Evolutionary conservation across 2,113 vertebrate species (phyloP), one percentile per base, ranked within the genome.

Genomic region (Tragulus kanchil): DNA sequence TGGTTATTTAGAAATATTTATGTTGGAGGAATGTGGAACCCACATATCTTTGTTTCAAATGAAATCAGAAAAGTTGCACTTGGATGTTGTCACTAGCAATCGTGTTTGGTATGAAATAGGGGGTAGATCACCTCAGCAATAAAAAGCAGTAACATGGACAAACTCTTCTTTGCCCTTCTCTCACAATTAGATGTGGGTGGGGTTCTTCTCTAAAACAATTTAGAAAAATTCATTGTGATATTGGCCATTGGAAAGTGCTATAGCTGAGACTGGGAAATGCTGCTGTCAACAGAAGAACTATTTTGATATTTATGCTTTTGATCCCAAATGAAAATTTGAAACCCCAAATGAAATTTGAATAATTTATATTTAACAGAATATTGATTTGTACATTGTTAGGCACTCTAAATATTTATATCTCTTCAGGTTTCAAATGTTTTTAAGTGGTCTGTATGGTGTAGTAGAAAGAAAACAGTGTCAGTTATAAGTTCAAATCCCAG

Each of bases 251-350:
- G 78, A 91, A 85, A 52, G 64, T 56, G 61, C 71, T 85, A 25
- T 13, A 52, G 16, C 90, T 67, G 93, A 96, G 19, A 86, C 0
- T 95, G 65, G 86, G 56, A 94, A 95, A 82, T 8, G 28, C 69
- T 88, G 21, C 77, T 95, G n/a, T 96, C 65, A 96, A 86, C 50
- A 94, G 71, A 96, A 94, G 90, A 90, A 73, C 65, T 58, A 56
- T 42, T 95, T 91, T 78, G 85, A 83, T 97, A 94, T 94, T 95
- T 96, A 86, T 95, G 31, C n/a, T 89, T 94, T 95, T 97, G 82
- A 93, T 48, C 11, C 45, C 69, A 96, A 96, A n/a, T 97, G 48
- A 96, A 96, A 92, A 96, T 85, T 90, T 93, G 59, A 52, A 73
- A 90, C 52, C 8, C 45, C 77, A 96, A 94, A n/a, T 97, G 42